Conservation (phyloP, 2,113 vertebrate species). For the Triplophysa tibetana region DNA sequence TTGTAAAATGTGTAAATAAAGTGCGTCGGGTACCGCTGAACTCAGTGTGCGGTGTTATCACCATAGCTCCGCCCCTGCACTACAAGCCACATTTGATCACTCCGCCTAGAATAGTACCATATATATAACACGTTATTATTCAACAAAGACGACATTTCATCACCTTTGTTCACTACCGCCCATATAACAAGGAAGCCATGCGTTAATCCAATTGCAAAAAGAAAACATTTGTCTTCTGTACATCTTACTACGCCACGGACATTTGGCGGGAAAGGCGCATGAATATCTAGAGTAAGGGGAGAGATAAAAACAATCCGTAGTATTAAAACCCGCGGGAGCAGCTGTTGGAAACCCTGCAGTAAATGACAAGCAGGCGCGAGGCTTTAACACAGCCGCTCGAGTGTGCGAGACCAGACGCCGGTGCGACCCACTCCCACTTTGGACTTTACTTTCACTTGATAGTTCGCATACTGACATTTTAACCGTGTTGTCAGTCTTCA, state of each 20-base stretch:
- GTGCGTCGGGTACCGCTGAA: not conserved
- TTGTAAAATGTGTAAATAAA: slow-evolving; percentile 4
- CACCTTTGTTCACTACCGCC: not conserved
- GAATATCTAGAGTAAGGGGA: slow-evolving; percentile 50
- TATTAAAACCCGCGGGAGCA: slow-evolving; percentile 54
- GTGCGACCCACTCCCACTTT: slow-evolving; percentile 26
- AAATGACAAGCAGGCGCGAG: slow-evolving; percentile 36
- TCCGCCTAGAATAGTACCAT: slow-evolving; percentile 19
- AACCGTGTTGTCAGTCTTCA: not conserved
- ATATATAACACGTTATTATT: not conserved
- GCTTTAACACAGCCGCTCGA: not conserved
- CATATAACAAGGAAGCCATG: no score
- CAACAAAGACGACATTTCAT: not conserved
- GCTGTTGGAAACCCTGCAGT: slow-evolving; percentile 50
- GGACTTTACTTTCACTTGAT: slow-evolving; percentile 50
- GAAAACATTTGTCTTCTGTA: not conserved
- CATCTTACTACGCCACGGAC: slow-evolving; percentile 10
- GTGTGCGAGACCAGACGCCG: slow-evolving; percentile 13
- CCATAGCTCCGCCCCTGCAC: slow-evolving; percentile 26
- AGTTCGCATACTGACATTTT: not conserved
- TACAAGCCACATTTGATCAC: no score
- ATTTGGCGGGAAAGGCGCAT: slow-evolving; percentile 63
- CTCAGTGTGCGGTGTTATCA: slow-evolving; percentile 1
- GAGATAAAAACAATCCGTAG: slow-evolving; percentile 36
- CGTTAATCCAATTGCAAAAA: not conserved